phyloP scores from a whole-genome alignment of 2,888 invertebrate species.

The Standfussiana lucernea region DNA sequence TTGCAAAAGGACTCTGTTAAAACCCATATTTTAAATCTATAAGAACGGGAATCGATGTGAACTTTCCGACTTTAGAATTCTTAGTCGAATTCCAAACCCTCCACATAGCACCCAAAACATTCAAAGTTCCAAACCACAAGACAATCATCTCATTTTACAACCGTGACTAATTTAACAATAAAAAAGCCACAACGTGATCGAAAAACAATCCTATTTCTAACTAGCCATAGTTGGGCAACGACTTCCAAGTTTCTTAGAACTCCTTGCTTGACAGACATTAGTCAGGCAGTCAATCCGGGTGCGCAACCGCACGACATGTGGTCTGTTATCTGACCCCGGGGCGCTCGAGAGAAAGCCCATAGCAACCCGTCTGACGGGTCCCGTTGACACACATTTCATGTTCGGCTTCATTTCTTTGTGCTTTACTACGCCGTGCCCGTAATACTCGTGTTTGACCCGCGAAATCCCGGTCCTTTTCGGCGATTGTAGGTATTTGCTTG shows the following conservation, averaged over 20 bases:
- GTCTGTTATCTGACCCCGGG: slow-evolving; percentile 76
- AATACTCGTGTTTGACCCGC: slow-evolving; percentile 43
- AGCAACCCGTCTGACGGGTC: slow-evolving; percentile 84
- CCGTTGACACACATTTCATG: slow-evolving; percentile 79
- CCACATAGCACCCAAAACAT: slow-evolving; percentile 2
- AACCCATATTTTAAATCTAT: neutral
- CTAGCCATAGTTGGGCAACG: slow-evolving; percentile 30
- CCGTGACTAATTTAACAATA: slow-evolving; percentile 27
- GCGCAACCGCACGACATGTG: slow-evolving; percentile 69
- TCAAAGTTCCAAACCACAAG: slow-evolving; percentile 6
- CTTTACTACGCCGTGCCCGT: slow-evolving; percentile 50
- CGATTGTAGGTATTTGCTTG: slow-evolving; percentile 39
- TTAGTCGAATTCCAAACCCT: neutral
- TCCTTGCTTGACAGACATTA: slow-evolving; percentile 59
- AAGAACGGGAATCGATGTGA: neutral
- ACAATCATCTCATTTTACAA: slow-evolving; percentile 27
- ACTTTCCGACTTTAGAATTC: neutral
- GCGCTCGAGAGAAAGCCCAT: slow-evolving; percentile 78
- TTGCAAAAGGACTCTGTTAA: neutral
- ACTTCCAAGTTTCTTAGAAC: slow-evolving; percentile 54
- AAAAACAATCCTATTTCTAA: slow-evolving; percentile 27
- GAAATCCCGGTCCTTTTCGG: slow-evolving; percentile 37
- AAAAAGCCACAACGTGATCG: slow-evolving; percentile 28
- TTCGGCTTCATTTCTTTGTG: slow-evolving; percentile 68
- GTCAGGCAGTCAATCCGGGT: slow-evolving; percentile 59